These are phyloP conservation scores for Torymus auratus DNA, from an alignment of 2,888 invertebrate genomes.

Conservation along the genomic window DNA sequence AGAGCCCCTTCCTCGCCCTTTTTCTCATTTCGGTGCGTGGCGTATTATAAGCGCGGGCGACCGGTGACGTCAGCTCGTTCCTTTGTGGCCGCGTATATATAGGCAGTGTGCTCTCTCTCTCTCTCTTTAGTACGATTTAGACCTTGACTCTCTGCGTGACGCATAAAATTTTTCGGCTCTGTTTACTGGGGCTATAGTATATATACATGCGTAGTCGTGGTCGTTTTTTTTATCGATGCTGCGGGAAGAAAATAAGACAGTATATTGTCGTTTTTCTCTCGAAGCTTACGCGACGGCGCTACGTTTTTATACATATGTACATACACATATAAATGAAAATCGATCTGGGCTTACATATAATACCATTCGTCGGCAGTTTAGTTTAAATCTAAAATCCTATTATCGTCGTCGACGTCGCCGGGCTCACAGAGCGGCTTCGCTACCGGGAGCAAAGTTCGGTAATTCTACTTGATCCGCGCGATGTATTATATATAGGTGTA, in stretches of 20 bases:
- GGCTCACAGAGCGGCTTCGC: no score
- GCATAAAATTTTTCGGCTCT: constrained; percentile 38
- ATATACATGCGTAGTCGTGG: no score
- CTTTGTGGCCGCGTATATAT: background rate
- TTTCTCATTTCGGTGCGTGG: background rate
- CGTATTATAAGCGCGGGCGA: no score
- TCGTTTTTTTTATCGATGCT: no score
- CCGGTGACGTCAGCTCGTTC: constrained; percentile 27
- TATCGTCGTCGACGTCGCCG: background rate
- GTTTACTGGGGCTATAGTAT: constrained; percentile 2
- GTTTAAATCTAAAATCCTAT: background rate
- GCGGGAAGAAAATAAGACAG: no score
- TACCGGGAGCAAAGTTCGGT: constrained; percentile 21
- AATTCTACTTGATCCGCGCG: constrained; percentile 20
- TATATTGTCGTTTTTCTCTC: no score
- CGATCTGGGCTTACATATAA: no score
- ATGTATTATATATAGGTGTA: background rate
- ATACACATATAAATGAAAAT: no score
- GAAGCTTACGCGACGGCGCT: no score
- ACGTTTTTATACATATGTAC: no score
- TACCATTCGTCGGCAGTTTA: no score
- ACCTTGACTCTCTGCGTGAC: constrained; percentile 48
- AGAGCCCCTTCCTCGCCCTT: constrained; percentile 30
- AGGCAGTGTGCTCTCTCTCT: background rate
- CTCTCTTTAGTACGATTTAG: constrained; percentile 1